Conservation (phyloP, 2,113 vertebrate species). For the Anoura caudifer region DNA sequence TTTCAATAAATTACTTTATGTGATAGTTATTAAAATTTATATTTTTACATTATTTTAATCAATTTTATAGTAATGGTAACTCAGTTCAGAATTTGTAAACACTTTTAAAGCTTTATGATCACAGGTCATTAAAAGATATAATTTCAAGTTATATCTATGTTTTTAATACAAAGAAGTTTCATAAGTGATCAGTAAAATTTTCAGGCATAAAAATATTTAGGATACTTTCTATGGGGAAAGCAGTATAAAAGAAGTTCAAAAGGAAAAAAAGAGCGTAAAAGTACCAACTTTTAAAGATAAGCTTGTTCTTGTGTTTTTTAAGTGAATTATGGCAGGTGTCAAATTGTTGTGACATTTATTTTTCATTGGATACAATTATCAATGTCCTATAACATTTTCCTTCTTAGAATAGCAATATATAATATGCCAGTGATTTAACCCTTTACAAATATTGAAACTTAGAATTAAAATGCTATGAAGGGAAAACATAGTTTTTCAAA, state of each 20-base stretch:
- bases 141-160: neutral
- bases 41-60: neutral
- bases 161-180: neutral
- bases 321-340: neutral
- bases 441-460: neutral
- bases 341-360: neutral
- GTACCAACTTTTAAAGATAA: neutral
- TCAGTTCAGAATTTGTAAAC: conserved; percentile 3
- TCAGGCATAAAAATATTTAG: conserved; percentile 5
- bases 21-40: neutral
- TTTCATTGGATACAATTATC: neutral
- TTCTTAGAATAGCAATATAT: neutral
- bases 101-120: neutral
- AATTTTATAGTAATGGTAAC: neutral
- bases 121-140: neutral
- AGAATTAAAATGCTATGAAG: neutral
- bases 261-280: neutral
- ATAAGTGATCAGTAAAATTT: neutral
- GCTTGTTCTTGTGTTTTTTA: neutral
- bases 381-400: neutral
- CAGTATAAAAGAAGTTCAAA: neutral
- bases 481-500: neutral
- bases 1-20: neutral
- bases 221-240: neutral
- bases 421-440: neutral